phyloP scores from a whole-genome alignment of 2,113 vertebrate genomes.

The Ginglymostoma cirratum region DNA sequence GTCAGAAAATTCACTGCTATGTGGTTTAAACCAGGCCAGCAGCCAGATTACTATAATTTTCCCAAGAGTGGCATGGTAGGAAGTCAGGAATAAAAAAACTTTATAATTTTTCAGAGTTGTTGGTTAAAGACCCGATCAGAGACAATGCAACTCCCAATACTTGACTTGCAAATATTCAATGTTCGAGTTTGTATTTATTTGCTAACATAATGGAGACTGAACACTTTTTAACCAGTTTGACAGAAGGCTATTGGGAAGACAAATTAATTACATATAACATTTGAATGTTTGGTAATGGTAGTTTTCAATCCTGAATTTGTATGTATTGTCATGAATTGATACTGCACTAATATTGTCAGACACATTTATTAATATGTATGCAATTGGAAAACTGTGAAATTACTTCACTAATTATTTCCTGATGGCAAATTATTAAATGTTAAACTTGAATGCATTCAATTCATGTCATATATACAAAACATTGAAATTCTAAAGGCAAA shows the following conservation, averaged over 20 bases:
- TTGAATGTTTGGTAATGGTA: background rate
- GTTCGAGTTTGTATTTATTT: background rate
- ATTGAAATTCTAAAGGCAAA: conserved; percentile 24
- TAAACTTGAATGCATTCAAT: conserved; percentile 33
- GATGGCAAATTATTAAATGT: conserved; percentile 14
- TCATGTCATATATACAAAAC: background rate
- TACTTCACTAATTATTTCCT: conserved; percentile 18
- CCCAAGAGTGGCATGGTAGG: background rate
- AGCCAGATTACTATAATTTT: background rate
- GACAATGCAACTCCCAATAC: background rate
- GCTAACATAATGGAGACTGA: background rate
- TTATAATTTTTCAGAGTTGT: background rate
- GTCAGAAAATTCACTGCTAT: too few relatives aligned
- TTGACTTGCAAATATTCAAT: background rate
- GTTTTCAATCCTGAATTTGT: conserved; percentile 3
- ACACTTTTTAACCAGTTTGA: conserved; percentile 3
- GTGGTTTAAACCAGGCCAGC: background rate
- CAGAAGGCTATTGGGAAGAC: background rate
- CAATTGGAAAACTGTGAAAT: conserved; percentile 19
- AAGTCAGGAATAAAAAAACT: background rate
- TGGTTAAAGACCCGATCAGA: background rate
- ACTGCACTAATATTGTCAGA: background rate
- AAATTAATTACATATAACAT: background rate
- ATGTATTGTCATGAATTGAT: background rate
- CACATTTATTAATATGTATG: conserved; percentile 29